Percentiles rank a stretch among this genome's conserved stretches.
phyloP scores from a whole-genome alignment of 1,140 invertebrate genomes.

The Philotrypesis tridentata region DNA sequence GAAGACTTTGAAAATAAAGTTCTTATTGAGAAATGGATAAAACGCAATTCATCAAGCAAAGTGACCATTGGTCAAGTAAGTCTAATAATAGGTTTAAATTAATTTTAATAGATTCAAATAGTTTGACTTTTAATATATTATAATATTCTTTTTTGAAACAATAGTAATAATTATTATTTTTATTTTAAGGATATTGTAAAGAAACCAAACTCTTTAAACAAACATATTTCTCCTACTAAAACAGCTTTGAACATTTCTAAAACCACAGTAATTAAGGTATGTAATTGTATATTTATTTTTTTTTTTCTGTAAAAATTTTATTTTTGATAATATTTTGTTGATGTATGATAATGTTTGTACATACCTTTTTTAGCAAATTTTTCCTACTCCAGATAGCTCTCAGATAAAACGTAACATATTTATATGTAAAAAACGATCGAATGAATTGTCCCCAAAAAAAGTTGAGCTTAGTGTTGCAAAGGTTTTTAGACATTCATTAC shows the following conservation, averaged over 20 bases:
- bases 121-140: not conserved
- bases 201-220: not conserved
- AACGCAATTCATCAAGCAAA: slow-evolving; percentile 2
- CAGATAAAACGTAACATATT: not conserved
- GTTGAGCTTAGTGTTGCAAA: slow-evolving; percentile 5
- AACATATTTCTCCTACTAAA: not conserved
- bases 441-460: not conserved
- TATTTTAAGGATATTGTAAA: not conserved
- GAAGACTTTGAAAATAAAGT: slow-evolving; percentile 35
- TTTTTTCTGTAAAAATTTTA: not conserved
- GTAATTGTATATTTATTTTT: not conserved
- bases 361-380: not conserved
- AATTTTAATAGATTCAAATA: not conserved
- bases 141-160: not conserved
- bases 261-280: not conserved
- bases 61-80: slow-evolving; percentile 21
- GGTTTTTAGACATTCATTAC: slow-evolving; percentile 14
- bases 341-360: too few relatives aligned
- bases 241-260: not conserved
- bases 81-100: slow-evolving; percentile 8
- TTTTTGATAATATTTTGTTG: not conserved
- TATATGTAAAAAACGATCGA: not conserved
- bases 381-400: not conserved
- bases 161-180: not conserved
- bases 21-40: slow-evolving; percentile 43